Conservation (phyloP, 1,140 invertebrate species). For the Drosophila mauritiana region DNA sequence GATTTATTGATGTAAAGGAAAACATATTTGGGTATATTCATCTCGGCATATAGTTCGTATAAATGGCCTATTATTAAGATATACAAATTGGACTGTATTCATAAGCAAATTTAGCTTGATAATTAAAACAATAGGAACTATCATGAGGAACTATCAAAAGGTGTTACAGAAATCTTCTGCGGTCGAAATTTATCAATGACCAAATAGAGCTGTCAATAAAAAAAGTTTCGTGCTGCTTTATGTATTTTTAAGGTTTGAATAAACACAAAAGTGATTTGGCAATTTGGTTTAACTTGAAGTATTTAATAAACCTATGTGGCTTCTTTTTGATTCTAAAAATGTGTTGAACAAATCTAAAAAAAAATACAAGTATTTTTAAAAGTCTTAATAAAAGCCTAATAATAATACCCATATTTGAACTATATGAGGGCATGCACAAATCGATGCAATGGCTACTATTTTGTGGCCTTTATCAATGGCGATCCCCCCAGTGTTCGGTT, state of each 20-base stretch:
- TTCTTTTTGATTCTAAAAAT: background rate
- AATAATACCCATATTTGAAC: background rate
- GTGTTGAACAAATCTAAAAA: background rate
- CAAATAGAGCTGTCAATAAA: constrained; percentile 7
- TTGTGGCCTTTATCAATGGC: constrained; percentile 5
- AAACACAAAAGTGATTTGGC: background rate
- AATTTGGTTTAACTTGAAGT: no score
- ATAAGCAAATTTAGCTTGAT: constrained; percentile 34
- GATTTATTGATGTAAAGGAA: constrained; percentile 1
- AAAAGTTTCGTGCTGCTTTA: background rate
- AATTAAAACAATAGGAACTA: constrained; percentile 15
- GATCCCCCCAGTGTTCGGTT: constrained; percentile 25
- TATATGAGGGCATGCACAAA: constrained; percentile 9
- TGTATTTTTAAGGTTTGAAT: background rate
- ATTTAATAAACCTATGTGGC: no score
- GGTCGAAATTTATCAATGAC: background rate
- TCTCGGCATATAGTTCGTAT: background rate
- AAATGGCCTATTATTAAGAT: constrained; percentile 20
- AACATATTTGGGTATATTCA: constrained; percentile 9
- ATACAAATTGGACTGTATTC: constrained; percentile 41
- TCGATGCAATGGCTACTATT: constrained; percentile 20
- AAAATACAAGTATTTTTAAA: no score
- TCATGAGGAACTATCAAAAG: background rate
- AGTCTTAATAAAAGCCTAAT: no score
- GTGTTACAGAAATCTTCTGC: constrained; percentile 14